Evolutionary conservation across 2,888 invertebrate genomes (phyloP).

Genomic region (Agrochola litura): DNA sequence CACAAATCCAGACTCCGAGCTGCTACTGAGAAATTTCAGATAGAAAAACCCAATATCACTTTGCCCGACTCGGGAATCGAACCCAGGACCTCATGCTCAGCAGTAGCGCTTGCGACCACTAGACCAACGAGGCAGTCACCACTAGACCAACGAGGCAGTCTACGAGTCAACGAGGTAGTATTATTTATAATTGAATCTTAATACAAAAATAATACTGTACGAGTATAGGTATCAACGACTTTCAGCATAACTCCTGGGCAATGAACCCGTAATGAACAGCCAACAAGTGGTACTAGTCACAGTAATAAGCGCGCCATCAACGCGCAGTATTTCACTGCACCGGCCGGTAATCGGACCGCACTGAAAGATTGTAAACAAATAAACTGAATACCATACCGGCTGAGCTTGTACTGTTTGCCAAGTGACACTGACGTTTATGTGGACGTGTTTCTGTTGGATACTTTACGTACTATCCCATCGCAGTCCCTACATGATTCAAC

Average conservation of each 20-base stretch:
- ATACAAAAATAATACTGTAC: neutral
- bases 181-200: neutral
- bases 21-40: too few relatives aligned
- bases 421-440: neutral
- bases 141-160: too few relatives aligned
- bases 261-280: constrained; percentile 25
- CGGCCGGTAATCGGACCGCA: constrained; percentile 1
- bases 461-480: neutral
- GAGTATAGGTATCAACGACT: neutral
- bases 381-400: constrained; percentile 2
- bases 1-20: too few relatives aligned
- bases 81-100: too few relatives aligned
- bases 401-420: neutral
- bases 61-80: too few relatives aligned
- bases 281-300: constrained; percentile 29
- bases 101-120: too few relatives aligned
- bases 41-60: too few relatives aligned
- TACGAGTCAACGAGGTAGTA: too few relatives aligned
- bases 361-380: constrained; percentile 45
- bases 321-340: constrained; percentile 22
- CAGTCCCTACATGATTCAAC: neutral
- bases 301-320: constrained; percentile 43
- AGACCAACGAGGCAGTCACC: too few relatives aligned
- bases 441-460: neutral
- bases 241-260: constrained; percentile 7